A percentile compares a stretch with the other conserved stretches of the same genome.
phyloP scores from a whole-genome alignment of 64 coral and sea anemone genomes.

The Acropora tenuis region DNA sequence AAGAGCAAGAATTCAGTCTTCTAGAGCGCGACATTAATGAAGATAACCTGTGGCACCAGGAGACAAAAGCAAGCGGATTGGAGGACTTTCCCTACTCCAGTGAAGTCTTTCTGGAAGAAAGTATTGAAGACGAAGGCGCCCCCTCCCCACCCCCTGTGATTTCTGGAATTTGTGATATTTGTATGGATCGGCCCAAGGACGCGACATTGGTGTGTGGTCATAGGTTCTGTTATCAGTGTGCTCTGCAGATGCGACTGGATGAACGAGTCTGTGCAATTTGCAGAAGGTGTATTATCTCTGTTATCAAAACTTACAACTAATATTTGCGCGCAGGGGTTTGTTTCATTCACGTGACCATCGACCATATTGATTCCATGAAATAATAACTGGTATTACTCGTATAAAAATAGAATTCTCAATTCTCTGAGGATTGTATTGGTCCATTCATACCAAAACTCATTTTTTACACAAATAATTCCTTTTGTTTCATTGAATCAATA shows the following conservation, averaged over 20 bases:
- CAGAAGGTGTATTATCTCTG: constrained; percentile 62
- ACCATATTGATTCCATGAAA: too few relatives aligned
- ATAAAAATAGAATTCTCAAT: too few relatives aligned
- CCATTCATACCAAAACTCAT: too few relatives aligned
- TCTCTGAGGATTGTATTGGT: too few relatives aligned
- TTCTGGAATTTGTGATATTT: constrained; percentile 55
- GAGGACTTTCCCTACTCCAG: background rate
- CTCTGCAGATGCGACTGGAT: constrained; percentile 67
- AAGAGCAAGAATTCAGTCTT: background rate
- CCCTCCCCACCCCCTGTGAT: background rate
- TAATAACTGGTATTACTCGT: too few relatives aligned
- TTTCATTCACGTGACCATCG: background rate
- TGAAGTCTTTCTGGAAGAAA: background rate
- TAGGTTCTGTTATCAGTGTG: constrained; percentile 65
- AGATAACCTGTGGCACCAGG: background rate
- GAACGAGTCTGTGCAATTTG: constrained; percentile 71
- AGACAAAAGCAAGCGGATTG: background rate
- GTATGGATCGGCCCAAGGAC: constrained; percentile 75
- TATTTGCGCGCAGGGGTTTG: background rate
- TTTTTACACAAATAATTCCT: too few relatives aligned
- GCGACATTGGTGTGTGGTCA: constrained; percentile 72
- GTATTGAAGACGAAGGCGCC: background rate
- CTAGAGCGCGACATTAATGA: background rate
- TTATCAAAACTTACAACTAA: constrained; percentile 83
- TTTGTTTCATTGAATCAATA: too few relatives aligned